phyloP scores from a whole-genome alignment of 1,140 invertebrate species.

The Ephestia elutella region DNA sequence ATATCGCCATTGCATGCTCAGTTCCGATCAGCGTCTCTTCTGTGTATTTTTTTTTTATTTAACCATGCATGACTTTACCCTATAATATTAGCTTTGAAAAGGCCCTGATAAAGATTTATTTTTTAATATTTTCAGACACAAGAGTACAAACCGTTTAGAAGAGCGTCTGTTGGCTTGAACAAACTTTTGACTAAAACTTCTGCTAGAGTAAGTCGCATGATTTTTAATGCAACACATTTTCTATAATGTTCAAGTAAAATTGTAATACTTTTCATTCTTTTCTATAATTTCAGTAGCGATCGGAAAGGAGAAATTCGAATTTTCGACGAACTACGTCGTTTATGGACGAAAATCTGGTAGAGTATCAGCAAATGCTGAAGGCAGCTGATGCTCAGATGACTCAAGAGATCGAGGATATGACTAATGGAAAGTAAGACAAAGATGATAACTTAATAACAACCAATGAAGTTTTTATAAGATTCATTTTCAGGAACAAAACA shows the following conservation, averaged over 20 bases:
- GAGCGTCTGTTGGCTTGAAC: conserved; percentile 61
- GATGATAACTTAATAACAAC: neutral
- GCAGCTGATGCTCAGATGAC: conserved; percentile 83
- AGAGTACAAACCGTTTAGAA: conserved; percentile 57
- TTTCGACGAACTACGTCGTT: conserved; percentile 74
- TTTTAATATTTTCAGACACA: conserved; percentile 36
- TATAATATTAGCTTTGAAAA: too few species aligned
- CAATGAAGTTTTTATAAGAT: too few species aligned
- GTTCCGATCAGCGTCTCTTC: too few species aligned
- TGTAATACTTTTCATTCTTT: conserved; percentile 25
- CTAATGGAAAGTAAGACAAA: conserved; percentile 75
- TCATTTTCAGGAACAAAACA: too few species aligned
- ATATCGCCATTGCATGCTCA: too few species aligned
- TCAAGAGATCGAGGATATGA: conserved; percentile 83
- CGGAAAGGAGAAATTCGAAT: conserved; percentile 61
- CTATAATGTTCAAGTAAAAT: conserved; percentile 20
- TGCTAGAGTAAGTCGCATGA: conserved; percentile 50
- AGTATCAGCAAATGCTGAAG: conserved; percentile 80
- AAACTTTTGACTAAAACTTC: conserved; percentile 51
- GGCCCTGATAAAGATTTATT: neutral
- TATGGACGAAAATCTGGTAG: conserved; percentile 80
- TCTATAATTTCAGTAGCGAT: conserved; percentile 64
- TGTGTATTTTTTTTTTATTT: too few species aligned
- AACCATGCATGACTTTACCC: too few species aligned
- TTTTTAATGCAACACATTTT: conserved; percentile 12